phyloP scores from a whole-genome alignment of 1,140 invertebrate genomes.

The Lasioglossum baleicum region DNA sequence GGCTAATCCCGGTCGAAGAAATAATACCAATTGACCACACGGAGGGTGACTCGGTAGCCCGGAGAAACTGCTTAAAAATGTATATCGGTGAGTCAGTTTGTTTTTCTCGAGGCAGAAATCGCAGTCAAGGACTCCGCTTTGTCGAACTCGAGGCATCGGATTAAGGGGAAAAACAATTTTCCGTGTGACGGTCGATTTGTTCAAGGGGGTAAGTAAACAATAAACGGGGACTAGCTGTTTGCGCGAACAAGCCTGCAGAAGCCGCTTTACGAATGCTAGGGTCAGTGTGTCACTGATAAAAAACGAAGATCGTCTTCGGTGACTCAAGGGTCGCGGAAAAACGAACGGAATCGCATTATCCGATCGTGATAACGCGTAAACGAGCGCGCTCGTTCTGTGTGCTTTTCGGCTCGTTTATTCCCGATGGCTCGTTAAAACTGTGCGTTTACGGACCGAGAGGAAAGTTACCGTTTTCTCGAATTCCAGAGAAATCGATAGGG shows the following conservation, averaged over 20 bases:
- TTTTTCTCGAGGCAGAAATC: not conserved
- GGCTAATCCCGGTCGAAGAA: conserved; percentile 6
- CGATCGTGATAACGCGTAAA: conserved; percentile 21
- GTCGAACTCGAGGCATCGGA: too few relatives aligned
- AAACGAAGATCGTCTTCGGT: conserved; percentile 1
- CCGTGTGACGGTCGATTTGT: too few relatives aligned
- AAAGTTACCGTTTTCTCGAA: not conserved
- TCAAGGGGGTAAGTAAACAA: too few relatives aligned
- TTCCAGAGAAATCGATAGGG: not conserved
- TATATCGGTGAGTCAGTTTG: not conserved
- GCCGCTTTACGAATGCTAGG: too few relatives aligned
- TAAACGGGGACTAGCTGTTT: too few relatives aligned
- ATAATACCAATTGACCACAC: not conserved
- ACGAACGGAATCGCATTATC: not conserved
- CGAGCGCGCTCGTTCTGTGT: not conserved
- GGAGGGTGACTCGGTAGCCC: not conserved
- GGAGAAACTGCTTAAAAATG: not conserved
- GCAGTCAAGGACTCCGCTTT: too few relatives aligned
- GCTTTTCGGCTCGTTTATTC: not conserved
- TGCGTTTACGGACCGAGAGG: not conserved
- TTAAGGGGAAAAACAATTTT: too few relatives aligned
- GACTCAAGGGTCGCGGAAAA: conserved; percentile 15
- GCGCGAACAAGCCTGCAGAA: too few relatives aligned
- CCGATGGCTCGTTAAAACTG: conserved; percentile 10
- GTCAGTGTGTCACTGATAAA: conserved; percentile 14